Percentiles rank a stretch among this genome's conserved stretches.
phyloP scores from a whole-genome alignment of 2,113 vertebrate genomes.

The Puntigrus tetrazona region DNA sequence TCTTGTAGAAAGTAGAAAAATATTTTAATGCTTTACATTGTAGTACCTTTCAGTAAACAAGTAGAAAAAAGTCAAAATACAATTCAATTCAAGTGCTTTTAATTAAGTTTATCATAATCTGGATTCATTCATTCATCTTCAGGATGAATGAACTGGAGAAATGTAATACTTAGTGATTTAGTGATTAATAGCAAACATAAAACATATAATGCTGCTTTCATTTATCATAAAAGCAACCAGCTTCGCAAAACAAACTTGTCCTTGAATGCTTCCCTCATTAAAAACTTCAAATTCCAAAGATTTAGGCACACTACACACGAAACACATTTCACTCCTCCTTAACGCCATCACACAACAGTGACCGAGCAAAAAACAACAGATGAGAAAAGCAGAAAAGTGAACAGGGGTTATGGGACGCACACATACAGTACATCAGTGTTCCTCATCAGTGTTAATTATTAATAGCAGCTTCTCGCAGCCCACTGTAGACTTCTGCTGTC shows the following conservation, averaged over 20 bases:
- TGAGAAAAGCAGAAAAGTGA: neutral
- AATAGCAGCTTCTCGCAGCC: conserved; percentile 51
- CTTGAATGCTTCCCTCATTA: neutral
- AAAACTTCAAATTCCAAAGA: conserved; percentile 20
- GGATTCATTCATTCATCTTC: no score
- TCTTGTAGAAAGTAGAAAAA: neutral
- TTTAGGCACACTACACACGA: neutral
- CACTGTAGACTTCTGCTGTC: conserved; percentile 3
- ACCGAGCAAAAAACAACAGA: neutral
- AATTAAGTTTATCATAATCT: neutral
- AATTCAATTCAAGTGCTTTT: neutral
- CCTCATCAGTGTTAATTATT: conserved; percentile 60
- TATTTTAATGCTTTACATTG: neutral
- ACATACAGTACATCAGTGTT: neutral
- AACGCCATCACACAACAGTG: neutral
- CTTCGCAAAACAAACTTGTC: neutral
- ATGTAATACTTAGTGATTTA: neutral
- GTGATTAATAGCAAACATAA: neutral
- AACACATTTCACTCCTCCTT: neutral
- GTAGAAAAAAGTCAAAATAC: neutral
- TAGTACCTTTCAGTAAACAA: neutral
- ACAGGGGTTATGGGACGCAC: neutral
- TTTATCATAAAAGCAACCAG: neutral
- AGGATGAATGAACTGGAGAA: neutral
- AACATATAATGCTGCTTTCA: neutral